A percentile compares a stretch with the other conserved stretches of the same genome.
phyloP scores from a whole-genome alignment of 1,140 invertebrate genomes.

The Microplitis mediator region DNA sequence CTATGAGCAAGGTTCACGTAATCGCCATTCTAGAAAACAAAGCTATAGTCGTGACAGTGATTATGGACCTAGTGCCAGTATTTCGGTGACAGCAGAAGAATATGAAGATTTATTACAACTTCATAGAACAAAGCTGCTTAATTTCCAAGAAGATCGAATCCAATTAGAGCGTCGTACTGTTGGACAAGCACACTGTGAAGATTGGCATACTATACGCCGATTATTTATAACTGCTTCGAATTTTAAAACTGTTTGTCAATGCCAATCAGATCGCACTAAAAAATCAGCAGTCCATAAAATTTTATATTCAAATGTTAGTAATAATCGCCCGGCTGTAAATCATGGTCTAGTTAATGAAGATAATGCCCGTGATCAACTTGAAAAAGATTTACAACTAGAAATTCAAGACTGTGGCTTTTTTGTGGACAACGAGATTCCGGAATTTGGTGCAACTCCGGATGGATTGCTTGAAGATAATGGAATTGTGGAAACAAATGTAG shows the following conservation, averaged over 20 bases:
- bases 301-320: slow-evolving; percentile 36
- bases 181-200: too few species aligned
- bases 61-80: too few species aligned
- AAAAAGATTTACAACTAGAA: slow-evolving; percentile 19
- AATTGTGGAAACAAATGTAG: slow-evolving; percentile 49
- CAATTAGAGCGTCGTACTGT: too few species aligned
- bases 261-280: slow-evolving; percentile 28
- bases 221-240: slow-evolving; percentile 46
- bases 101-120: too few species aligned
- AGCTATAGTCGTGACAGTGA: too few species aligned
- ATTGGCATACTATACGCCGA: slow-evolving; percentile 39
- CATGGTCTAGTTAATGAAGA: slow-evolving; percentile 42
- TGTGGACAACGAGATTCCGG: slow-evolving; percentile 40
- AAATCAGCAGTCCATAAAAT: slow-evolving; percentile 33
- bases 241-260: slow-evolving; percentile 45
- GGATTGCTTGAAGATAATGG: slow-evolving; percentile 45
- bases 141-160: too few species aligned
- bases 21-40: too few species aligned
- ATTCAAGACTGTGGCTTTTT: slow-evolving; percentile 48
- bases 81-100: too few species aligned
- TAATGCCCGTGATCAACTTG: slow-evolving; percentile 36
- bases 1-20: too few species aligned
- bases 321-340: slow-evolving; percentile 28
- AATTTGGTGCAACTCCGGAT: slow-evolving; percentile 52
- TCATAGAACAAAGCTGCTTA: too few species aligned